Percentiles rank a stretch among this genome's conserved stretches.
phyloP scores from a whole-genome alignment of 92 coral and sea anemone species.

The Porites divaricata region DNA sequence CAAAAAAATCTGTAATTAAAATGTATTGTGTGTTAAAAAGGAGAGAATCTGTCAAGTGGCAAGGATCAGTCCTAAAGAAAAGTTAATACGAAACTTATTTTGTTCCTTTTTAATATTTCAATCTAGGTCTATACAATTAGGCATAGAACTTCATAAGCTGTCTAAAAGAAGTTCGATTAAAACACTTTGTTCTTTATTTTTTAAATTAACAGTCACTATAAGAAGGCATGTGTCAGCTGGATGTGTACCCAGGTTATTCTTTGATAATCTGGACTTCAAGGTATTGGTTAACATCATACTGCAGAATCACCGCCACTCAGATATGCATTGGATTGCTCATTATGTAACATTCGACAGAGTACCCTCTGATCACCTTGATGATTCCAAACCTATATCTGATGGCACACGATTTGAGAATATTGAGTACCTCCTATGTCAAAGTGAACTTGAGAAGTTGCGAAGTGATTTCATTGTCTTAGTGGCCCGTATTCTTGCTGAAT shows the following conservation, averaged over 20 bases:
- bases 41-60: slow-evolving; percentile 5
- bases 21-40: no score
- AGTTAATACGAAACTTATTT: neutral
- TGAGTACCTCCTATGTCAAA: slow-evolving; percentile 18
- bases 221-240: slow-evolving; percentile 37
- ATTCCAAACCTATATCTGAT: slow-evolving; percentile 36
- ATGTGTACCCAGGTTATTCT: slow-evolving; percentile 29
- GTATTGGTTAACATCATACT: slow-evolving; percentile 41
- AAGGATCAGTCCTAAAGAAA: slow-evolving; percentile 17
- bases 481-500: slow-evolving; percentile 41
- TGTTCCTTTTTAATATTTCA: neutral
- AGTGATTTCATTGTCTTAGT: slow-evolving; percentile 44
- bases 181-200: slow-evolving; percentile 15
- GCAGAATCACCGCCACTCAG: slow-evolving; percentile 25
- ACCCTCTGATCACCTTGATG: slow-evolving; percentile 20
- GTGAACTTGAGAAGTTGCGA: slow-evolving; percentile 34
- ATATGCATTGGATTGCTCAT: slow-evolving; percentile 49
- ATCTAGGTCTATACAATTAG: neutral
- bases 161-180: slow-evolving; percentile 20
- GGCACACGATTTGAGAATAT: slow-evolving; percentile 29
- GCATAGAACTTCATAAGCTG: slow-evolving; percentile 13
- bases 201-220: slow-evolving; percentile 23
- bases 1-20: no score
- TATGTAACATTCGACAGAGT: slow-evolving; percentile 45
- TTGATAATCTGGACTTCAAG: slow-evolving; percentile 53